A percentile compares a stretch with the other conserved stretches of the same genome.
Evolutionary conservation across 2,797 vertebrate species (phyloP).

Genomic region (Spinus olivaceus): DNA sequence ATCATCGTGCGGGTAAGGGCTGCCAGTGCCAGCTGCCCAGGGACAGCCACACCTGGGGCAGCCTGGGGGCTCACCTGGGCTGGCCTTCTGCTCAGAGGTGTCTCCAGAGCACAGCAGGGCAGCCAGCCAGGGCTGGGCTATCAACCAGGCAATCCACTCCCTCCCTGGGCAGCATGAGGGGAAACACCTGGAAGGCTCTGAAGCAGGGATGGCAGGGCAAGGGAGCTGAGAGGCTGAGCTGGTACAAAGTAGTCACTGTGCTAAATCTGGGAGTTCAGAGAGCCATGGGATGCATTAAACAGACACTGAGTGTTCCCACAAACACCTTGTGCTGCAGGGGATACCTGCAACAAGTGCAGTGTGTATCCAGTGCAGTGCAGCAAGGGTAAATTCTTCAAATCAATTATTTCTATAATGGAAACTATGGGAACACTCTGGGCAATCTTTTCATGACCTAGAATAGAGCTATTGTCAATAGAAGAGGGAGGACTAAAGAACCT

Average conservation of each 20-base stretch:
- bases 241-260: background rate
- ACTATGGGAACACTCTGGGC: background rate
- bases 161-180: fast-evolving
- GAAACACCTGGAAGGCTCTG: background rate
- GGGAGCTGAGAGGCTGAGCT: background rate
- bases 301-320: background rate
- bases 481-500: background rate
- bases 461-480: background rate
- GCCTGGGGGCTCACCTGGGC: background rate
- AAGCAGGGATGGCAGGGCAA: background rate
- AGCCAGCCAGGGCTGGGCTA: background rate
- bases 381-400: background rate
- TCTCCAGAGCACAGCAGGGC: background rate
- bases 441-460: background rate
- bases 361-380: background rate
- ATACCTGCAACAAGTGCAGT: background rate
- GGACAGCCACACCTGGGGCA: background rate
- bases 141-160: fast-evolving
- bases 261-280: background rate
- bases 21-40: fast-evolving
- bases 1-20: conserved; percentile 82
- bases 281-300: fast-evolving
- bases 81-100: background rate
- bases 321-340: background rate
- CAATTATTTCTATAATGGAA: background rate